Conservation (phyloP, 1,140 invertebrate species). For the Popillia japonica region DNA sequence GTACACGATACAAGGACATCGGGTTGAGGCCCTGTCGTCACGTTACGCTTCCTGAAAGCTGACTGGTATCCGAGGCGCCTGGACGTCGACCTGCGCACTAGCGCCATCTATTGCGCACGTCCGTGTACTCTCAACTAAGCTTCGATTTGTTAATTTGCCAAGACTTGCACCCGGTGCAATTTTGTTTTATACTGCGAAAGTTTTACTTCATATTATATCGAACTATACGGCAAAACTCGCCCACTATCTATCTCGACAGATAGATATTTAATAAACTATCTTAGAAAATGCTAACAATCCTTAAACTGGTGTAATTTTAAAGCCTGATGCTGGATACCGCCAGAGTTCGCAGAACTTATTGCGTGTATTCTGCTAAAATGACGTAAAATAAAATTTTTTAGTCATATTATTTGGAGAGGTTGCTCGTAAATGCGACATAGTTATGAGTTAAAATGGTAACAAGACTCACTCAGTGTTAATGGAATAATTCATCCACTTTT, state of each 20-base stretch:
- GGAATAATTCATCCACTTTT: too few relatives aligned
- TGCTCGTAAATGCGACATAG: too few relatives aligned
- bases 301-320: neutral
- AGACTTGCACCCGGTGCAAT: conserved; percentile 49
- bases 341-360: neutral
- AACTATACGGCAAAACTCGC: neutral
- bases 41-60: conserved; percentile 51
- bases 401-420: neutral
- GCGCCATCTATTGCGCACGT: conserved; percentile 52
- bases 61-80: conserved; percentile 52
- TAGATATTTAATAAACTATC: neutral
- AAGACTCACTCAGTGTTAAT: too few relatives aligned
- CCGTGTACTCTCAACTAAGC: conserved; percentile 49
- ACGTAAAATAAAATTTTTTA: neutral
- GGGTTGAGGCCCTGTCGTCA: conserved; percentile 43
- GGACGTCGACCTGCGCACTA: conserved; percentile 55
- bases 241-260: neutral
- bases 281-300: neutral
- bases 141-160: conserved; percentile 58
- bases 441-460: too few relatives aligned
- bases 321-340: neutral
- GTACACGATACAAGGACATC: conserved; percentile 19
- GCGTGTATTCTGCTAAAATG: neutral
- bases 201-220: conserved; percentile 1
- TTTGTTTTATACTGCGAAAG: conserved; percentile 17